phyloP scores from a whole-genome alignment of 2,888 invertebrate genomes.

The Catocala sponsa region DNA sequence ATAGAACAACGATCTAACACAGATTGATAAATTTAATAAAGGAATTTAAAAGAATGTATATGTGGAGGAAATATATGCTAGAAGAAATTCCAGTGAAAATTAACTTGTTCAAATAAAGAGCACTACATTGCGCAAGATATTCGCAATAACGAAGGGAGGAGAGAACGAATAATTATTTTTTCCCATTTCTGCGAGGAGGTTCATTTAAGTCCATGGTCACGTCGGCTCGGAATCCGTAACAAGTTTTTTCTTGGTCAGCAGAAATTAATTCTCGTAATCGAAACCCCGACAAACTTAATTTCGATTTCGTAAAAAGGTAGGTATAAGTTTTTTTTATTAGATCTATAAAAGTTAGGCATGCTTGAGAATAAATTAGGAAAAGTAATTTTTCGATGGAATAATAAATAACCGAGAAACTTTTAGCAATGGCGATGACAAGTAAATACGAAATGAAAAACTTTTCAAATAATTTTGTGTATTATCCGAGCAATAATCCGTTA shows the following conservation, averaged over 20 bases:
- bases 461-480: conserved; percentile 12
- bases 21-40: background rate
- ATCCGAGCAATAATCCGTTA: conserved; percentile 7
- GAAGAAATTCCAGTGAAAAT: conserved; percentile 47
- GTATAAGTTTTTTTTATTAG: conserved; percentile 28
- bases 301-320: conserved; percentile 43
- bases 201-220: conserved; percentile 60
- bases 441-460: conserved; percentile 21
- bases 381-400: conserved; percentile 26
- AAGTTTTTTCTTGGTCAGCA: conserved; percentile 62
- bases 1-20: background rate
- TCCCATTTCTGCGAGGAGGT: conserved; percentile 48
- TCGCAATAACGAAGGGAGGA: conserved; percentile 46
- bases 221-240: conserved; percentile 54
- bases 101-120: conserved; percentile 57
- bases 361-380: conserved; percentile 18
- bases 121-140: conserved; percentile 50
- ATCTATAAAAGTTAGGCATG: conserved; percentile 6
- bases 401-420: conserved; percentile 25
- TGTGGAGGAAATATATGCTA: conserved; percentile 29
- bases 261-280: conserved; percentile 64
- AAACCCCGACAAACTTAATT: conserved; percentile 49
- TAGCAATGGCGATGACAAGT: conserved; percentile 17
- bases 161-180: conserved; percentile 59
- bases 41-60: conserved; percentile 6